Evolutionary conservation across 2,113 vertebrate genomes (phyloP).

Genomic region (Hippocampus mohnikei): DNA sequence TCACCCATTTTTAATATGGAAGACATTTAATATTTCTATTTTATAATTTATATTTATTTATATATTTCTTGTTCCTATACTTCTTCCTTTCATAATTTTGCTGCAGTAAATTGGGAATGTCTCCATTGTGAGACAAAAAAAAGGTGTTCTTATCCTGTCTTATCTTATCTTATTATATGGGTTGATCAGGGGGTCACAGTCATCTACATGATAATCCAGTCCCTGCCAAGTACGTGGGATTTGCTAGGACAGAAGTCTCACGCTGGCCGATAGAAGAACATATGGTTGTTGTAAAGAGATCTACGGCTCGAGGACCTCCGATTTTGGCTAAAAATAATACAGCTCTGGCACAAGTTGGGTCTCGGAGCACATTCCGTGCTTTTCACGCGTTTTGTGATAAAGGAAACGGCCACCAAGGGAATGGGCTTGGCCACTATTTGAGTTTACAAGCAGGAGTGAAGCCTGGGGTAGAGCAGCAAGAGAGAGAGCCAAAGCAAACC

Average conservation of each 20-base stretch:
- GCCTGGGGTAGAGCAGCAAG: constrained; percentile 46
- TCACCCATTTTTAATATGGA: too few relatives aligned
- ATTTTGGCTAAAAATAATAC: constrained; percentile 21
- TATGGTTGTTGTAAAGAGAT: background rate
- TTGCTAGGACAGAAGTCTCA: constrained; percentile 14
- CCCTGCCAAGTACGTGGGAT: constrained; percentile 23
- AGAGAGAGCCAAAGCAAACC: constrained; percentile 57
- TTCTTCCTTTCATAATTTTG: too few relatives aligned
- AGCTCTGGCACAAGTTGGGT: constrained; percentile 22
- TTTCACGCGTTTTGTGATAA: constrained; percentile 54
- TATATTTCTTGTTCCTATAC: too few relatives aligned
- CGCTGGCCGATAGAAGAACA: background rate
- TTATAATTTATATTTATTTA: too few relatives aligned
- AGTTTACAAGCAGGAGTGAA: constrained; percentile 62
- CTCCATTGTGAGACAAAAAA: too few relatives aligned
- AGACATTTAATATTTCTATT: too few relatives aligned
- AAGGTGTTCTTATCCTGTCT: too few relatives aligned
- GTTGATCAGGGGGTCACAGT: constrained; percentile 49
- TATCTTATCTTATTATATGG: constrained; percentile 2
- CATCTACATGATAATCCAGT: constrained; percentile 36
- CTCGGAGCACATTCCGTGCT: constrained; percentile 50
- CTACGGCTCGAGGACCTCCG: constrained; percentile 11
- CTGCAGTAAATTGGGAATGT: too few relatives aligned
- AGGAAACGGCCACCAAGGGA: constrained; percentile 54
- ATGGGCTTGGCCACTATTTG: constrained; percentile 52